Evolutionary conservation across 1,140 invertebrate genomes (phyloP).

Genomic region (Chionoecetes opilio): DNA sequence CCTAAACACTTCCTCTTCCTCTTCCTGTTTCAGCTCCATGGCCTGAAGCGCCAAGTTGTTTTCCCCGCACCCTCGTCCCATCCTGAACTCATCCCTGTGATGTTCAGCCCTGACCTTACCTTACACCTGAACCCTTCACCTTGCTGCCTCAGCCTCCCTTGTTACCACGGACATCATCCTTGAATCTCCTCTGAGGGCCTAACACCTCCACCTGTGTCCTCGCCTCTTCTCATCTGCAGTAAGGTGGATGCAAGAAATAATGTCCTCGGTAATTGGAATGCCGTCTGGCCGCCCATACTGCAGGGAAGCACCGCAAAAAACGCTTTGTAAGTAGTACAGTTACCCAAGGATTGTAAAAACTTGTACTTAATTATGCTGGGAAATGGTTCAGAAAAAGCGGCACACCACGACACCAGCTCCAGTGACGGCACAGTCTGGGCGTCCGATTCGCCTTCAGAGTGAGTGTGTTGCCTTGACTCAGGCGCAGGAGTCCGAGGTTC

Average conservation of each 20-base stretch:
- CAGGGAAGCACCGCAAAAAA: neutral
- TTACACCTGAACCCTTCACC: no score
- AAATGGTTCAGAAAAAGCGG: conserved; percentile 6
- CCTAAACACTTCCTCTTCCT: neutral
- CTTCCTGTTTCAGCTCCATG: neutral
- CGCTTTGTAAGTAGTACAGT: neutral
- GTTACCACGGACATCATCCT: no score
- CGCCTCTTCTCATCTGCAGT: neutral
- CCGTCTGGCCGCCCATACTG: neutral
- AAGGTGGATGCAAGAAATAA: neutral
- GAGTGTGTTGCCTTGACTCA: neutral
- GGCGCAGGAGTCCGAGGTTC: neutral
- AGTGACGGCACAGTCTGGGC: neutral
- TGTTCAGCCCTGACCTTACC: no score
- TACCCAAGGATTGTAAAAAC: neutral
- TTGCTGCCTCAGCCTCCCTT: no score
- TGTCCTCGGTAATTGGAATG: neutral
- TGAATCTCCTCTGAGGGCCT: no score
- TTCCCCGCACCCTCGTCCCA: neutral
- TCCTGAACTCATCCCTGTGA: neutral
- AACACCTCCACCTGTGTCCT: neutral
- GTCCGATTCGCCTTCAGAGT: neutral
- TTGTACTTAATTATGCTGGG: conserved; percentile 13
- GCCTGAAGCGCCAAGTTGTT: no score
- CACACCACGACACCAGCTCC: neutral